A percentile compares a stretch with the other conserved stretches of the same genome.
phyloP scores from a whole-genome alignment of 1,140 invertebrate genomes.

The Drosophila serrata region DNA sequence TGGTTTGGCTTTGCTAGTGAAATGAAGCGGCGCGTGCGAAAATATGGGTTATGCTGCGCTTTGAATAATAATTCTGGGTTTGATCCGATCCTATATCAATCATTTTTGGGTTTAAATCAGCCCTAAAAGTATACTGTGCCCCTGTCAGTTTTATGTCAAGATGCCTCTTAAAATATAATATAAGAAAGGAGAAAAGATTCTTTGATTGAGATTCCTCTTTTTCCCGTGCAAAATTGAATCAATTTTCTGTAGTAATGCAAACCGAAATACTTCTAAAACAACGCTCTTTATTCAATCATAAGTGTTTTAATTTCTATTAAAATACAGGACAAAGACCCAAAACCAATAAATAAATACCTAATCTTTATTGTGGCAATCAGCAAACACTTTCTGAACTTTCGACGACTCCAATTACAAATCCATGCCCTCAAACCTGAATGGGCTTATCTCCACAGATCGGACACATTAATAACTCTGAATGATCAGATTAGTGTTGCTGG shows the following conservation, averaged over 20 bases:
- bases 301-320: no score
- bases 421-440: conserved; percentile 16
- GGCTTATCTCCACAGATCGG: conserved; percentile 25
- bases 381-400: conserved; percentile 23
- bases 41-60: conserved; percentile 4
- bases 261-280: no score
- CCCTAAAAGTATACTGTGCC: conserved; percentile 1
- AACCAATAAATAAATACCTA: neutral
- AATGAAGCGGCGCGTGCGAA: conserved; percentile 1
- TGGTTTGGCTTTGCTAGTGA: conserved; percentile 1
- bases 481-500: neutral
- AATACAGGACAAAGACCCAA: neutral
- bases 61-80: conserved; percentile 9
- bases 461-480: conserved; percentile 31
- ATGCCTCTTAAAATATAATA: neutral
- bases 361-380: conserved; percentile 15
- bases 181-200: no score
- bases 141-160: neutral
- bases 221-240: no score
- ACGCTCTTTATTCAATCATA: neutral
- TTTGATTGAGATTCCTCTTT: no score
- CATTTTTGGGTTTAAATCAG: neutral
- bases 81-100: neutral
- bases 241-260: neutral
- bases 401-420: conserved; percentile 28